Base-by-base conservation (phyloP, 1,140 invertebrate species). In the Neuroterus valhalla region DNA sequence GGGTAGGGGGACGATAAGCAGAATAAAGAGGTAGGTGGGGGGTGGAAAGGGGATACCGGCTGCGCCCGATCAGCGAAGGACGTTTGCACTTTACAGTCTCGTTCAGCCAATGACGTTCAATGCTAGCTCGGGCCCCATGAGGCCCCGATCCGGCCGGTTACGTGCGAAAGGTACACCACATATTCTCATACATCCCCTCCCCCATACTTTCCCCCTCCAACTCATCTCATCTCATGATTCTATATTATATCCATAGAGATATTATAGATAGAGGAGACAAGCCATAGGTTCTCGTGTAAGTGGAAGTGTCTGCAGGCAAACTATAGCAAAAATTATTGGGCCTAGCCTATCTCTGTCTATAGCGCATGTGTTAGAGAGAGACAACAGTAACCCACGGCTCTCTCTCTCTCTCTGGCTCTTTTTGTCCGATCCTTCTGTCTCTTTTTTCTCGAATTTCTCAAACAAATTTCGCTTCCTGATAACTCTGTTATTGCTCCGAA, bases 41-140 rank as follows among this genome's bases (percentile, higher is more conserved):
- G 77, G 74, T 76, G 77, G 77, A 75, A 81, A 78, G 79, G 76
- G 74, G 76, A 62, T 77, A 71, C 78, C 71, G 77, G 70, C 62
- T 21, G 66, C 66, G 26, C 66, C 68, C 75, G 75, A 80, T 79
- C 52, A 62, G 66, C 68, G 66, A 74, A 79, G 81, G 81, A 76
- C 78, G 72, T 46, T 75, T 69, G 44, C 71, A 31, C 23, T 62
- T 11, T 21, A 21, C 21, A 70, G 71, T 78, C 76, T 71, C 68
- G 71, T 70, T 69, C 71, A 48, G n/a, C 70, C 19, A 72, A 52
- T 71, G 45, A 66, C 38, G 17, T 38, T 68, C 62, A 62, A 44
- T 23, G 19, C 43, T 46, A 42, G 2, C 23, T 19, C 43, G 26
- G 44, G 67, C 43, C 62, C 50, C 44, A 17, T 46, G 5, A 15